Evolutionary conservation across 2,888 invertebrate genomes (phyloP), one percentile per base, ranked within the genome.

Genomic region (Merodon equestris): DNA sequence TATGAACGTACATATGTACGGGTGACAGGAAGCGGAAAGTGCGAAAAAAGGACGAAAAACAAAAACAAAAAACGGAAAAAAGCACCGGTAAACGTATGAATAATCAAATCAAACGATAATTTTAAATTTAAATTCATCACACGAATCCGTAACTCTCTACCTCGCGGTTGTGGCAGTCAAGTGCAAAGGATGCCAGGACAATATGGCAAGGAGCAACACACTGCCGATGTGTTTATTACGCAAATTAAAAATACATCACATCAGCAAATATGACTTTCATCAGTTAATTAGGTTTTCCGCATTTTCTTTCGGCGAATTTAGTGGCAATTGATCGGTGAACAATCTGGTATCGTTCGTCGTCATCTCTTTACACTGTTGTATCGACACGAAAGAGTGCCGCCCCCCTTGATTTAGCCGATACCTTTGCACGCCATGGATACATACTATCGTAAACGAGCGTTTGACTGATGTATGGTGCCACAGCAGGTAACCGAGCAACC

Each of bases 271-370:
- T 87, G 27, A 27, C 27, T 27, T 27, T 27, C 86, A 86, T 87
- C 85, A 86, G 84, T 85, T 87, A 87, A 87, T 87, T 86, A 86
- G 85, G 85, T 84, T 84, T 27, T 84, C 84, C 82, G 84, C 83
- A 84, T 58, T 64, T 79, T 60, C 75, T 74, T 68, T 72, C 61
- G 44, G 61, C 19, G 15, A 63, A 77, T 60, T 73, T 47, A 13
- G 44, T 61, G 63, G 77, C 48, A 66, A 51, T 56, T 67, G 66
- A 72, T 77, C 53, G 15, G 27, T 27, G 7, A 27, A 27, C 3
- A 7, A 27, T 2, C 7, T 27, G 27, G 7, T 27, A 7, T 27
- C 2, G 3, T 27, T 2, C 27, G 27, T 4, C 27, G 3, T 27
- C 7, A n/a, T n/a, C n/a, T n/a, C n/a, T n/a, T n/a, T n/a, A n/a